phyloP scores from a whole-genome alignment of 2,888 invertebrate species.

The Germaria angustata region DNA sequence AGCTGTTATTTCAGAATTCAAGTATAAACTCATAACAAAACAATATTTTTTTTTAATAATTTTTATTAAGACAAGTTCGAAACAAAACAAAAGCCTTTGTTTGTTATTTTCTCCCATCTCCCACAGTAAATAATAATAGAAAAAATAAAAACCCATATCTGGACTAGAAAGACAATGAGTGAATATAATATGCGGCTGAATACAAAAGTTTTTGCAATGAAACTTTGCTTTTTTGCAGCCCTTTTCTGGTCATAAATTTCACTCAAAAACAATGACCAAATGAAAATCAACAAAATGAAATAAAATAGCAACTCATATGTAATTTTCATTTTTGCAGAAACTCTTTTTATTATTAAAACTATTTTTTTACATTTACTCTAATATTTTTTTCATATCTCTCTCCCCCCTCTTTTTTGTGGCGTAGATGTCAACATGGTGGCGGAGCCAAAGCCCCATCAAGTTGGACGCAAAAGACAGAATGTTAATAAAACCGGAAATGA shows the following conservation, averaged over 20 bases:
- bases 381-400: not conserved
- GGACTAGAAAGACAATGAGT: conserved; percentile 64
- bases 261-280: conserved; percentile 59
- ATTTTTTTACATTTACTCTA: too few species aligned
- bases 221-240: conserved; percentile 34
- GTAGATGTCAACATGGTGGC: conserved; percentile 86
- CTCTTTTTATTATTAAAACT: conserved; percentile 54
- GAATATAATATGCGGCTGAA: conserved; percentile 54
- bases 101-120: conserved; percentile 51
- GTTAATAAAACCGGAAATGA: conserved; percentile 83
- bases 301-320: conserved; percentile 57
- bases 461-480: conserved; percentile 83
- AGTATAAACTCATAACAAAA: conserved; percentile 11
- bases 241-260: conserved; percentile 61
- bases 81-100: conserved; percentile 58
- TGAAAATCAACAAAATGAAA: conserved; percentile 42
- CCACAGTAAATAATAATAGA: conserved; percentile 42
- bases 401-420: conserved; percentile 70
- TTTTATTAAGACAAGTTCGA: conserved; percentile 58
- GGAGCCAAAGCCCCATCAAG: conserved; percentile 85
- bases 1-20: conserved; percentile 3
- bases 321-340: conserved; percentile 48
- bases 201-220: conserved; percentile 53
- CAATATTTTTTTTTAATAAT: not conserved
- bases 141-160: conserved; percentile 51